These are phyloP conservation scores for Spodoptera exigua DNA, from an alignment of 2,888 invertebrate species.

Conservation along the genomic window DNA sequence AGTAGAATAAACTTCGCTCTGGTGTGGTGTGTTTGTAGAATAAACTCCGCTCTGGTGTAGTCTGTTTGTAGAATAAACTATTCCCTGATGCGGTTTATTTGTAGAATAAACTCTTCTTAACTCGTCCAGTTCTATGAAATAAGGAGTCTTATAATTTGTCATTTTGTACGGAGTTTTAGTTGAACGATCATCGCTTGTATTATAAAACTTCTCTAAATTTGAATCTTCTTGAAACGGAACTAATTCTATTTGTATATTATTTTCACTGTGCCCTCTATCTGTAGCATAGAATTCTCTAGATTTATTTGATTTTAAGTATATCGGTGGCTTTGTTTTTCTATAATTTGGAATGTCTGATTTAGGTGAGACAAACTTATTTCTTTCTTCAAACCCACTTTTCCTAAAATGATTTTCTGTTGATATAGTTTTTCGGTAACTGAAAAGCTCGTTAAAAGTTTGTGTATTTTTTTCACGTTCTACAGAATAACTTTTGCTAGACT, in stretches of 20 bases:
- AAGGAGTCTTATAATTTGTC: neutral
- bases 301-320: too few species aligned
- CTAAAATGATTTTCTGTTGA: neutral
- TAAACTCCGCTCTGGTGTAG: neutral
- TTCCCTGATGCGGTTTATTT: neutral
- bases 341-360: neutral
- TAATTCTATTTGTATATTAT: too few species aligned
- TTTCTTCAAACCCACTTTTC: neutral
- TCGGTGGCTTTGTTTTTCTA: neutral
- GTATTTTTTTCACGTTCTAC: too few species aligned
- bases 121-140: slow-evolving; percentile 12
- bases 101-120: neutral
- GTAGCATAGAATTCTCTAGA: too few species aligned
- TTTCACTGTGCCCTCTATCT: too few species aligned
- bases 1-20: neutral
- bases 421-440: neutral
- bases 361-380: too few species aligned
- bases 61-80: too few species aligned
- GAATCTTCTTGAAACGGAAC: too few species aligned
- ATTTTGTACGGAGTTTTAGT: neutral
- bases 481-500: too few species aligned
- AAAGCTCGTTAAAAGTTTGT: neutral
- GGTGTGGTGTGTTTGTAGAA: neutral
- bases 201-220: too few species aligned
- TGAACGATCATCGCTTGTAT: too few species aligned